Evolutionary conservation across 1,140 invertebrate species (phyloP).

Genomic region (Drosophila suzukii): DNA sequence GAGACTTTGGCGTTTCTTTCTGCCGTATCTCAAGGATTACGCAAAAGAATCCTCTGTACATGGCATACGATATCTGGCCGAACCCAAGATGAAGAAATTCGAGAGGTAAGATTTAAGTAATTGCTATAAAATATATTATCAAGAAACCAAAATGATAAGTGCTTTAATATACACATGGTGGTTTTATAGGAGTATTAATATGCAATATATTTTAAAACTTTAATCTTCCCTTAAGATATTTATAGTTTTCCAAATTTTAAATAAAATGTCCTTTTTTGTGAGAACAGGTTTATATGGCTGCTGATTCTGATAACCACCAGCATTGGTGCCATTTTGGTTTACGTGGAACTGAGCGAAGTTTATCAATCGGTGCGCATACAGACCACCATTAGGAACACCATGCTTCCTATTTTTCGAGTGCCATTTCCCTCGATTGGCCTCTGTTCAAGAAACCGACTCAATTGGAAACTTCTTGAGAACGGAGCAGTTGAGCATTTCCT

Average conservation of each 20-base stretch:
- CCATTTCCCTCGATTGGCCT: slow-evolving; percentile 69
- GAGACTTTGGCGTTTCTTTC: slow-evolving; percentile 10
- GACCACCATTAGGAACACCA: slow-evolving; percentile 69
- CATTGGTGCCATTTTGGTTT: slow-evolving; percentile 57
- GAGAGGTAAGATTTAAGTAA: slow-evolving; percentile 50
- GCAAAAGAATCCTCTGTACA: slow-evolving; percentile 64
- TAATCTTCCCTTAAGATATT: too few relatives aligned
- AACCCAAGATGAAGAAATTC: slow-evolving; percentile 57
- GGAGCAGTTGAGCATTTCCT: slow-evolving; percentile 54
- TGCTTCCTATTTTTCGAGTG: slow-evolving; percentile 59
- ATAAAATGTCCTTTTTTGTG: neutral
- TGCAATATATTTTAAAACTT: too few relatives aligned
- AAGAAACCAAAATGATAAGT: neutral
- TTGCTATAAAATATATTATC: too few relatives aligned
- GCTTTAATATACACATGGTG: too few relatives aligned
- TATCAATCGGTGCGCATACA: slow-evolving; percentile 61
- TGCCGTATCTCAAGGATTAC: slow-evolving; percentile 64
- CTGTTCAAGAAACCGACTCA: slow-evolving; percentile 61
- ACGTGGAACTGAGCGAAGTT: slow-evolving; percentile 57
- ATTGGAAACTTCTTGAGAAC: slow-evolving; percentile 41
- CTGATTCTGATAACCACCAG: slow-evolving; percentile 62
- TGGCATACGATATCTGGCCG: slow-evolving; percentile 67
- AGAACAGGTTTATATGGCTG: slow-evolving; percentile 63
- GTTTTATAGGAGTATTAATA: too few relatives aligned
- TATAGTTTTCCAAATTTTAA: too few relatives aligned